Conservation (phyloP, 2,888 invertebrate genomes). For the Hirtodrosophila histrioides region DNA sequence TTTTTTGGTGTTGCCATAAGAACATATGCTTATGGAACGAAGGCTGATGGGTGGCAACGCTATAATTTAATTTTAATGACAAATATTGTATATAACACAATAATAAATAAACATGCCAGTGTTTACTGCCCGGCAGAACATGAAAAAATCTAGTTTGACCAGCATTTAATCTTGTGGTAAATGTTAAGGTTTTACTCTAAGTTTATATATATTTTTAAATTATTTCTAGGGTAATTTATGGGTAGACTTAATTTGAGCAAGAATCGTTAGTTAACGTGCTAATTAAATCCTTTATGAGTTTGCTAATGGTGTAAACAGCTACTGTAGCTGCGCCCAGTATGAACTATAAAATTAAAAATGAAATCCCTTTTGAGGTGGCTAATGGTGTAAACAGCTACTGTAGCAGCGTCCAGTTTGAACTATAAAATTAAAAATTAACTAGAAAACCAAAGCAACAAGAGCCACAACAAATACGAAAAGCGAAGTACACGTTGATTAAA, state of each 20-base stretch:
- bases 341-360: slow-evolving; percentile 25
- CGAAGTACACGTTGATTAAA: slow-evolving; percentile 20
- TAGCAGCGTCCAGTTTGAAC: slow-evolving; percentile 7
- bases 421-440: slow-evolving; percentile 28
- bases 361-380: slow-evolving; percentile 2
- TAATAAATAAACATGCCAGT: too few relatives aligned
- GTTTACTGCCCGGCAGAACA: too few relatives aligned
- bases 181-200: too few relatives aligned
- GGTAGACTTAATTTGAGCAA: background rate
- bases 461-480: slow-evolving; percentile 20
- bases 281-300: slow-evolving; percentile 9
- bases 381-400: slow-evolving; percentile 11
- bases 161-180: too few relatives aligned
- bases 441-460: slow-evolving; percentile 22
- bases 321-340: slow-evolving; percentile 6
- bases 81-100: too few relatives aligned
- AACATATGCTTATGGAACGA: too few relatives aligned
- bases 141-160: too few relatives aligned
- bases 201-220: background rate
- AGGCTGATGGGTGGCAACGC: too few relatives aligned
- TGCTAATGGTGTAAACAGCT: slow-evolving; percentile 17
- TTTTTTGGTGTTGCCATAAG: too few relatives aligned
- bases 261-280: slow-evolving; percentile 1
- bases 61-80: too few relatives aligned
- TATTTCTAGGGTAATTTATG: slow-evolving; percentile 5